Evolutionary conservation across 2,888 invertebrate genomes (phyloP).

Genomic region (Corbicula japonica): DNA sequence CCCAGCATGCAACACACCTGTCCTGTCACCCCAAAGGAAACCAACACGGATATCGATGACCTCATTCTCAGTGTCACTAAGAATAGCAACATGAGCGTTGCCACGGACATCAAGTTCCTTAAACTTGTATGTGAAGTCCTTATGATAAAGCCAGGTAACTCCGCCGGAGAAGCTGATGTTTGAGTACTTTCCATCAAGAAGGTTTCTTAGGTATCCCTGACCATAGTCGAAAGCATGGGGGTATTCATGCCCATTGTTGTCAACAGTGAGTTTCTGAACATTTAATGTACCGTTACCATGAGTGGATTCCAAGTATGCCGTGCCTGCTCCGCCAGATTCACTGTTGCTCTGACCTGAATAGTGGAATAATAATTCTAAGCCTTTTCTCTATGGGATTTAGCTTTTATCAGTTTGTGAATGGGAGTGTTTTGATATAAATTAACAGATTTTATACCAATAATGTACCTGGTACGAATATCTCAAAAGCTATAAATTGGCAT

Average conservation of each 20-base stretch:
- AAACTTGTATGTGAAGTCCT: constrained; percentile 62
- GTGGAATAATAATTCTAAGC: not conserved
- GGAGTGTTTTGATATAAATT: too few relatives aligned
- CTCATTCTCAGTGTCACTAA: constrained; percentile 69
- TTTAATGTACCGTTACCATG: constrained; percentile 42
- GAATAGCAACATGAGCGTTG: constrained; percentile 78
- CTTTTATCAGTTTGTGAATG: too few relatives aligned
- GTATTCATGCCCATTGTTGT: constrained; percentile 74
- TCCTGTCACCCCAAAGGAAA: constrained; percentile 71
- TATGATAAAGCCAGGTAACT: constrained; percentile 76
- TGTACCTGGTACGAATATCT: too few relatives aligned
- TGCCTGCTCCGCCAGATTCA: constrained; percentile 79
- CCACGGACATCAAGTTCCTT: constrained; percentile 70
- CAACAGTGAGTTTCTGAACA: constrained; percentile 64
- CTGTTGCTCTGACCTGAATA: constrained; percentile 65
- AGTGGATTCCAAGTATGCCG: constrained; percentile 70
- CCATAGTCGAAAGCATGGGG: constrained; percentile 62
- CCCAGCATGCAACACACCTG: constrained; percentile 77
- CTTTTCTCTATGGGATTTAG: too few relatives aligned
- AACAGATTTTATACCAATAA: too few relatives aligned
- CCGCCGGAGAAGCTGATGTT: constrained; percentile 73
- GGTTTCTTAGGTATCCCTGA: constrained; percentile 64
- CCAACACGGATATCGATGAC: constrained; percentile 60
- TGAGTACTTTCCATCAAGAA: constrained; percentile 71
- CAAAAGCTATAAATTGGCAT: too few relatives aligned